A percentile compares a stretch with the other conserved stretches of the same genome.
phyloP scores from a whole-genome alignment of 2,888 invertebrate genomes.

The Tigriopus californicus region DNA sequence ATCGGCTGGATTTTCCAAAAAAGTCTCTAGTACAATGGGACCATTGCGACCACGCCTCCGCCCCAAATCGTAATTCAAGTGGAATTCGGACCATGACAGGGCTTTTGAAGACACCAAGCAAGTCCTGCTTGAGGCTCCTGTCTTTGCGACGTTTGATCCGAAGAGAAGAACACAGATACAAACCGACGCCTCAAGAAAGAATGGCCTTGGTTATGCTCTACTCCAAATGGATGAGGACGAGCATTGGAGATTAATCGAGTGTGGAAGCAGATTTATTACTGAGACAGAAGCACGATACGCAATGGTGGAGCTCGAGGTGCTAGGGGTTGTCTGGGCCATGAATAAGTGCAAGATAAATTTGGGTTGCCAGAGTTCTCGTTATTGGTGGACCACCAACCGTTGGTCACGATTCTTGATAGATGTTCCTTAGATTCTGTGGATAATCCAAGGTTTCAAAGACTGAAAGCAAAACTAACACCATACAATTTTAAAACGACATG shows the following conservation, averaged over 20 bases:
- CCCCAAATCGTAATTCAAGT: neutral
- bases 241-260: slow-evolving; percentile 1
- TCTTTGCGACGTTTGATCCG: neutral
- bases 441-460: slow-evolving; percentile 13
- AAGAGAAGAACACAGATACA: neutral
- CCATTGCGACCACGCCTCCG: neutral
- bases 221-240: slow-evolving; percentile 9
- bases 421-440: slow-evolving; percentile 14
- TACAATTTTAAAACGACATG: slow-evolving; percentile 1
- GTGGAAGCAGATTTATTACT: slow-evolving; percentile 12
- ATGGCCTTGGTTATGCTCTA: slow-evolving; percentile 16
- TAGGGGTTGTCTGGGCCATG: slow-evolving; percentile 15
- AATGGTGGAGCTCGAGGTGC: slow-evolving; percentile 17
- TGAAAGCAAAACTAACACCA: neutral
- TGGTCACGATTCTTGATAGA: slow-evolving; percentile 8
- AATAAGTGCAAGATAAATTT: slow-evolving; percentile 13
- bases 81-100: neutral
- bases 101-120: neutral
- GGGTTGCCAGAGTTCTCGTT: slow-evolving; percentile 7
- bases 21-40: neutral
- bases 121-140: neutral
- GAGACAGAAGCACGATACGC: slow-evolving; percentile 17
- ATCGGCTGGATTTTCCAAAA: neutral
- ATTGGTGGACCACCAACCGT: slow-evolving; percentile 12
- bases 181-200: neutral